Conservation (phyloP, 1,140 invertebrate species). For the Drosophila gunungcola region DNA sequence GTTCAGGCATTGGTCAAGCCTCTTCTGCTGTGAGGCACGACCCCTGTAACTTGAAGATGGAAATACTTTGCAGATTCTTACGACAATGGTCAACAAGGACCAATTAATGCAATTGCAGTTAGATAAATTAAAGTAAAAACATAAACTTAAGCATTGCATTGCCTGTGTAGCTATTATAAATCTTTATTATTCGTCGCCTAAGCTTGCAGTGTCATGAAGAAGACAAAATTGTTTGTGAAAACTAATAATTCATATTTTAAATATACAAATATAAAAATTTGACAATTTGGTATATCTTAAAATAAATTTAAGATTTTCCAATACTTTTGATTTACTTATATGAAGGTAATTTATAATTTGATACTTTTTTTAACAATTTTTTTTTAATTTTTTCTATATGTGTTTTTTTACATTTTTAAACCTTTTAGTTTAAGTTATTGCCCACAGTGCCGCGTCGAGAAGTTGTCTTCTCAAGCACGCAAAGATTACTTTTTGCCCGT, state of each 20-base stretch:
- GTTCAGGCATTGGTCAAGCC: slow-evolving; percentile 24
- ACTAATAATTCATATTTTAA: no score
- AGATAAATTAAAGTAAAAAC: background rate
- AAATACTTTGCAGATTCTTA: slow-evolving; percentile 11
- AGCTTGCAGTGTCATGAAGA: background rate
- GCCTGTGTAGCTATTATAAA: background rate
- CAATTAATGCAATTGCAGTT: slow-evolving; percentile 6
- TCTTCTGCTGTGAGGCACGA: background rate
- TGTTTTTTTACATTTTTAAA: background rate
- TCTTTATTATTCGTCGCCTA: background rate
- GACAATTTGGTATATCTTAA: no score
- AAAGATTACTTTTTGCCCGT: slow-evolving; percentile 37
- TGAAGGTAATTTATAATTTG: no score
- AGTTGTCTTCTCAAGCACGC: slow-evolving; percentile 13
- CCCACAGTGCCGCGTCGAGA: slow-evolving; percentile 35
- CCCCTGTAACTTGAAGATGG: background rate
- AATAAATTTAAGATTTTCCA: no score
- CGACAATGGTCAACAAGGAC: slow-evolving; percentile 14
- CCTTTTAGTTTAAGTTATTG: background rate
- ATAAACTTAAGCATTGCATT: background rate
- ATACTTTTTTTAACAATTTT: no score
- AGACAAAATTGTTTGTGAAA: no score
- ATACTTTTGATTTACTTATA: no score
- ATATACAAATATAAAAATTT: no score
- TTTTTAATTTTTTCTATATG: no score